Evolutionary conservation across 2,888 invertebrate genomes (phyloP).

Genomic region (Arctia plantaginis): DNA sequence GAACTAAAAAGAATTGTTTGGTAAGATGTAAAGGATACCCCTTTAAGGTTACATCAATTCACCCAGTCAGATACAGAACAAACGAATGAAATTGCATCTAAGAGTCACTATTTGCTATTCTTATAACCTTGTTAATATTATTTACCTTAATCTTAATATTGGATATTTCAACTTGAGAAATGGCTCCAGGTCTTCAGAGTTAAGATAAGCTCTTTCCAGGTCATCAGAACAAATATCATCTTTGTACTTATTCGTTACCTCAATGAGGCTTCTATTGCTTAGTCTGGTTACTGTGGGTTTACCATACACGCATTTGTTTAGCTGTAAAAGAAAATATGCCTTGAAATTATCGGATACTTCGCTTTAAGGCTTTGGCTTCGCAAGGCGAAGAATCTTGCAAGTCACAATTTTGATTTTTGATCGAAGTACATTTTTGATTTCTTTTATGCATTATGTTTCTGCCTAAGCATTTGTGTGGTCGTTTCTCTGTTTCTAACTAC

Average conservation of each 20-base stretch:
- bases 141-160: slow-evolving; percentile 64
- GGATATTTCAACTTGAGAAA: slow-evolving; percentile 70
- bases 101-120: no score
- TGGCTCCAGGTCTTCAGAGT: slow-evolving; percentile 60
- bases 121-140: neutral
- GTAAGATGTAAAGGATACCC: neutral
- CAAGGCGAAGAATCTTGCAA: neutral
- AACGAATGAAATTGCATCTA: no score
- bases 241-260: slow-evolving; percentile 63
- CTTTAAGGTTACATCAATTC: no score
- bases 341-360: neutral
- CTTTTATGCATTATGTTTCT: no score
- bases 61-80: no score
- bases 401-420: no score
- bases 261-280: slow-evolving; percentile 47
- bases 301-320: slow-evolving; percentile 64
- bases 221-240: slow-evolving; percentile 60
- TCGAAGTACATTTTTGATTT: no score
- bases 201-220: slow-evolving; percentile 52
- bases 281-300: slow-evolving; percentile 41
- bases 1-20: neutral
- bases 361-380: neutral
- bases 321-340: slow-evolving; percentile 47
- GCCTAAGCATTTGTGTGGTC: no score
- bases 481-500: no score